Evolutionary conservation across 2,888 invertebrate genomes (phyloP), one percentile per base, ranked within the genome.

Genomic region (Octonoba sinensis): DNA sequence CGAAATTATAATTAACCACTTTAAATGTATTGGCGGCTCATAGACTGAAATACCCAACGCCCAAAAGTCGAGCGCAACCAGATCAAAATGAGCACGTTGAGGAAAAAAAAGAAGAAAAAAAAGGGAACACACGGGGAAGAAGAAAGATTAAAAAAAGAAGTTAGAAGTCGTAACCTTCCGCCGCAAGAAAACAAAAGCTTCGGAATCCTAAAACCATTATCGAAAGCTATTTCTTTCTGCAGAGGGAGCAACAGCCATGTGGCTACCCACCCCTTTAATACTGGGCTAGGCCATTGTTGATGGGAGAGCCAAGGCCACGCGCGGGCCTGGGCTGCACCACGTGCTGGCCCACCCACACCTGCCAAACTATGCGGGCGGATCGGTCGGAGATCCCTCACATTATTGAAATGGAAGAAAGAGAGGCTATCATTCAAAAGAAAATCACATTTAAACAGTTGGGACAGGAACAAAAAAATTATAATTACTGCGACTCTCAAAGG

Each of bases 231-330:
- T 81, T 27, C 27, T 27, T 56, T 62, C 60, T 49, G 46, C 44
- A 22, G 22, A 46, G 22, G 44, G 49, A 66, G 72, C 46, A 36
- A 56, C 59, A 4, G 16, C 66, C 73, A 67, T 62, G 74, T 51
- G 49, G 62, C 81, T 74, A 24, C 74, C 81, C 81, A 81, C 74
- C 81, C 81, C 69, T 81, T 81, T 81, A 81, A 81, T 81, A 57
- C 57, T 70, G 81, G 74, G 70, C 67, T 78, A 60, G 73, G 69
- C 70, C 62, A 64, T 66, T 49, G 73, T 64, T 18, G 56, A 36
- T 64, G 72, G 67, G 66, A 73, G 62, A 73, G 69, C 74, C 81
- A 81, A 81, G 81, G 81, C 74, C 81, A 81, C 69, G 69, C 74
- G 64, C 18, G 70, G 12, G 44, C 47, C 27, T 54, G 56, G 49